phyloP scores from a whole-genome alignment of 1,140 invertebrate species.

The Drosophila trapezifrons region DNA sequence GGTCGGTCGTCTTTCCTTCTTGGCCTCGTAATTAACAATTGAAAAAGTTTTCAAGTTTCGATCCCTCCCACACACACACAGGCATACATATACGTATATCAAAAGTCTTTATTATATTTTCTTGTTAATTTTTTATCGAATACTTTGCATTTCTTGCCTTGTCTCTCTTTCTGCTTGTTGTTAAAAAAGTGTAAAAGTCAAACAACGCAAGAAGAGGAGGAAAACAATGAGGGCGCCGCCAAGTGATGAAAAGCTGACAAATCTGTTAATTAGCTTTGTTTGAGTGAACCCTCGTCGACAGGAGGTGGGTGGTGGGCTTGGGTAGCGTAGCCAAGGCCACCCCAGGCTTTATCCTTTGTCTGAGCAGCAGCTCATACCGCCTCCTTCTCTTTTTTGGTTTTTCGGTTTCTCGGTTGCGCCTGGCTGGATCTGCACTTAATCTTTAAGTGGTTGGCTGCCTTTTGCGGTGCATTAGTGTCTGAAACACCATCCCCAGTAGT shows the following conservation, averaged over 20 bases:
- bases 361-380: constrained; percentile 18
- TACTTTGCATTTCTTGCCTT: constrained; percentile 63
- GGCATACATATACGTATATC: constrained; percentile 13
- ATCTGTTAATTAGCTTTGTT: constrained; percentile 83
- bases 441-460: constrained; percentile 80
- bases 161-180: constrained; percentile 32
- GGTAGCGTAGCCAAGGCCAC: constrained; percentile 2
- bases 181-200: constrained; percentile 78
- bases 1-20: constrained; percentile 10
- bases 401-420: constrained; percentile 60
- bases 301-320: neutral
- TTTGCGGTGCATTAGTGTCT: constrained; percentile 71
- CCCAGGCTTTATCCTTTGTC: constrained; percentile 63
- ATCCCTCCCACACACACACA: constrained; percentile 16
- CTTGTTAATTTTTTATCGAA: constrained; percentile 44
- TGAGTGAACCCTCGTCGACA: constrained; percentile 58
- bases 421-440: constrained; percentile 78
- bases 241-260: constrained; percentile 82
- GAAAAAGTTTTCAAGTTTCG: constrained; percentile 56
- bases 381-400: constrained; percentile 16
- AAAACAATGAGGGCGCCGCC: constrained; percentile 47
- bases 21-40: constrained; percentile 74
- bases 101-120: constrained; percentile 21
- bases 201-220: constrained; percentile 63
- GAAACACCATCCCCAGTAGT: neutral